Conservation (phyloP, 1,140 invertebrate species). For the Anadara kagoshimensis region DNA sequence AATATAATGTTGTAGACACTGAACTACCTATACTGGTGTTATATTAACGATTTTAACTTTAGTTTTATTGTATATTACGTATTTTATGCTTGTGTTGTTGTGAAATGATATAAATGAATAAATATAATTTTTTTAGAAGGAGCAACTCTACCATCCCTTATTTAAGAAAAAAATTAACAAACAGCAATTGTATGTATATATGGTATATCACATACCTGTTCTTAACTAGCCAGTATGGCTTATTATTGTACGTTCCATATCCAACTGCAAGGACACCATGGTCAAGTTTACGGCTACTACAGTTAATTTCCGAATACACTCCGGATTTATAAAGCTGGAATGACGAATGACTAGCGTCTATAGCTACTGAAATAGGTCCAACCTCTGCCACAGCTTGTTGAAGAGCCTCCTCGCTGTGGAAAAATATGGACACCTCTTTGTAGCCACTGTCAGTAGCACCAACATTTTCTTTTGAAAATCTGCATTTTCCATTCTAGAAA, state of each 20-base stretch:
- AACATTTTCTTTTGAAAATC: slow-evolving; percentile 80
- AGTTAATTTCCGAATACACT: slow-evolving; percentile 81
- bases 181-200: no score
- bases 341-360: slow-evolving; percentile 87
- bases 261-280: slow-evolving; percentile 90
- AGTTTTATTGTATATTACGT: no score
- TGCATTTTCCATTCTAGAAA: slow-evolving; percentile 76
- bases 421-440: slow-evolving; percentile 82
- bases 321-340: slow-evolving; percentile 81
- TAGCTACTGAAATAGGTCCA: slow-evolving; percentile 88
- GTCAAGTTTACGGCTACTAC: slow-evolving; percentile 83
- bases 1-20: no score
- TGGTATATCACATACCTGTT: slow-evolving; percentile 75
- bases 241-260: slow-evolving; percentile 80
- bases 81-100: no score
- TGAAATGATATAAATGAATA: no score
- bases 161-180: no score
- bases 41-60: no score
- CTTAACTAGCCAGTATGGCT: slow-evolving; percentile 90
- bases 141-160: no score
- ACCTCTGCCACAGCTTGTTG: slow-evolving; percentile 86
- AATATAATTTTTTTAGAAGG: no score
- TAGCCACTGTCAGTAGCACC: slow-evolving; percentile 91
- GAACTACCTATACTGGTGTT: no score
- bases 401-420: slow-evolving; percentile 79